Conservation (phyloP, 2,797 vertebrate species). For the Sphenopsis melanotis region DNA sequence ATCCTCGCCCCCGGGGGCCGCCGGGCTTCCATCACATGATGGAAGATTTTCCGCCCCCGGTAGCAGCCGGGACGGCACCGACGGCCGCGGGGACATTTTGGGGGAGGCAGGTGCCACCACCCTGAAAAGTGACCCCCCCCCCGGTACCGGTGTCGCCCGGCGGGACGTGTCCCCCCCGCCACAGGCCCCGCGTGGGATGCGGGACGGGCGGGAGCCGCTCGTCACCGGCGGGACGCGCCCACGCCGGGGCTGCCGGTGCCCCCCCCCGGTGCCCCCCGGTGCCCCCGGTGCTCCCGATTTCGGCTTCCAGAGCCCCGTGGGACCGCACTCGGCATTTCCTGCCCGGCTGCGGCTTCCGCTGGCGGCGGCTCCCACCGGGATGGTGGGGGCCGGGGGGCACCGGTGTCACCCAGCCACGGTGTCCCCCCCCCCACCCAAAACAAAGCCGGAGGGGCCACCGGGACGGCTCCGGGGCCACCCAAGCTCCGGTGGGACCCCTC, state of each 20-base stretch:
- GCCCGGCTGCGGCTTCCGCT: neutral
- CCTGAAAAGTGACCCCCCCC: neutral
- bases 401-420: neutral
- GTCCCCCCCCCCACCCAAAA: neutral
- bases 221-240: neutral
- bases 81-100: neutral
- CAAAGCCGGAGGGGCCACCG: neutral
- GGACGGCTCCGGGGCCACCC: neutral
- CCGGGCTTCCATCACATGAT: neutral
- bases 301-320: neutral
- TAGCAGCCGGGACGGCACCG: neutral
- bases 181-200: neutral
- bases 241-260: too few relatives aligned
- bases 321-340: slow-evolving; percentile 17
- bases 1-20: neutral
- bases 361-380: neutral
- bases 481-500: neutral
- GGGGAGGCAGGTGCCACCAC: neutral
- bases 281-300: neutral
- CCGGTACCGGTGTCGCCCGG: neutral
- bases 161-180: neutral
- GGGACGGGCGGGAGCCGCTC: neutral
- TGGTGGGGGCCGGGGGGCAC: neutral
- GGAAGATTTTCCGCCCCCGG: neutral
- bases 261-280: too few relatives aligned